phyloP scores from a whole-genome alignment of 2,888 invertebrate genomes.

The Eupithecia centaureata region DNA sequence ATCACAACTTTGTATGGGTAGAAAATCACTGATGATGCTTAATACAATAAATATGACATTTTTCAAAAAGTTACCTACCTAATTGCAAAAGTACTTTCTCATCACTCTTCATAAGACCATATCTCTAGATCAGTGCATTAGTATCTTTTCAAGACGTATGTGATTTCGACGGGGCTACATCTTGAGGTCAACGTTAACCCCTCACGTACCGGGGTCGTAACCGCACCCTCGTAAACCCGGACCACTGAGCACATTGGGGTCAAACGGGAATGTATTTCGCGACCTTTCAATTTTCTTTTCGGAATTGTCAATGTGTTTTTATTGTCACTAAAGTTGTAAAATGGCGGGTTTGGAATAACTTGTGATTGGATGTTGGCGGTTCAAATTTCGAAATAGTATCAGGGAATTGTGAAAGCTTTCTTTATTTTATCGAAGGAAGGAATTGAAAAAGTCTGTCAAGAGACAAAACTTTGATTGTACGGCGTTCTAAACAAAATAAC shows the following conservation, averaged over 20 bases:
- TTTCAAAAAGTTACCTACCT: too few relatives aligned
- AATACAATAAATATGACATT: too few relatives aligned
- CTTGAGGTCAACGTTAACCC: neutral
- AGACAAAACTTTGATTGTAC: neutral
- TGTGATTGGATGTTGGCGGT: constrained; percentile 5
- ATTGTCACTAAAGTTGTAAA: constrained; percentile 16
- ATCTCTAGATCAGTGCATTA: neutral
- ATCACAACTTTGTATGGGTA: neutral
- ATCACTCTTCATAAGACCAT: neutral
- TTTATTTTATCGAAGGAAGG: neutral
- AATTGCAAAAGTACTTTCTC: too few relatives aligned
- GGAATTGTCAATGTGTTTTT: constrained; percentile 21
- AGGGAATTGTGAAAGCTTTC: neutral
- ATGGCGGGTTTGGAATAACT: neutral
- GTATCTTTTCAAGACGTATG: neutral
- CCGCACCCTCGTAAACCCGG: constrained; percentile 12
- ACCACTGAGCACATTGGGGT: constrained; percentile 30
- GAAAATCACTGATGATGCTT: too few relatives aligned
- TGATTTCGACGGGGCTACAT: neutral
- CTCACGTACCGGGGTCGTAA: neutral
- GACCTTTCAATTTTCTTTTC: constrained; percentile 27
- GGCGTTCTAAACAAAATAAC: neutral
- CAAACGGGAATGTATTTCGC: constrained; percentile 15
- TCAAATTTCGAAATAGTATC: neutral
- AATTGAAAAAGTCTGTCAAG: neutral